Conservation (phyloP, 1,140 invertebrate species). For the Agrypnia vestita region DNA sequence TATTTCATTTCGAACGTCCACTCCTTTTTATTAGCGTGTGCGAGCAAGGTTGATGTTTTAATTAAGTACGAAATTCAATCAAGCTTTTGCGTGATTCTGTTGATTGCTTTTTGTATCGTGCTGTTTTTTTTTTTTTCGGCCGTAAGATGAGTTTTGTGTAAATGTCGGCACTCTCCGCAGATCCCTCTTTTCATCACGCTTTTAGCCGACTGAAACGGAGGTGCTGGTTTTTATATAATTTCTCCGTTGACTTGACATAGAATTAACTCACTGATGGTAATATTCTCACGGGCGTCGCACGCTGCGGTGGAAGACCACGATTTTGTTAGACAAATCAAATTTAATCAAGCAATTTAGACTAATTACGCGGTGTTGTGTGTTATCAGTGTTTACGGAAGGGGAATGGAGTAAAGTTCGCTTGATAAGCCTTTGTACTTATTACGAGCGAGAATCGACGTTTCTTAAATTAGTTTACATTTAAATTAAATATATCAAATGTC, state of each 20-base stretch:
- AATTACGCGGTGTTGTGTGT: neutral
- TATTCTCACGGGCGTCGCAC: constrained; percentile 3
- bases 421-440: too few relatives aligned
- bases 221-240: constrained; percentile 14
- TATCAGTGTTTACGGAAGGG: too few relatives aligned
- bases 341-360: neutral
- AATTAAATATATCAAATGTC: too few relatives aligned
- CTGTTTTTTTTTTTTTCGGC: constrained; percentile 16
- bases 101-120: constrained; percentile 31
- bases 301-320: too few relatives aligned
- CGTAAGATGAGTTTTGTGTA: constrained; percentile 12
- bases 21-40: too few relatives aligned
- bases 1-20: too few relatives aligned
- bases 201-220: neutral
- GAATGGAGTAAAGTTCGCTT: too few relatives aligned
- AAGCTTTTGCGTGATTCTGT: constrained; percentile 25
- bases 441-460: too few relatives aligned
- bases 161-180: constrained; percentile 16
- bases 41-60: constrained; percentile 2
- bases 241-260: neutral
- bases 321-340: too few relatives aligned
- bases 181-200: constrained; percentile 16
- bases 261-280: constrained; percentile 15
- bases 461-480: too few relatives aligned
- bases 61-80: constrained; percentile 3